Conservation (phyloP, 1,140 invertebrate species). For the Drosophila persimilis region DNA sequence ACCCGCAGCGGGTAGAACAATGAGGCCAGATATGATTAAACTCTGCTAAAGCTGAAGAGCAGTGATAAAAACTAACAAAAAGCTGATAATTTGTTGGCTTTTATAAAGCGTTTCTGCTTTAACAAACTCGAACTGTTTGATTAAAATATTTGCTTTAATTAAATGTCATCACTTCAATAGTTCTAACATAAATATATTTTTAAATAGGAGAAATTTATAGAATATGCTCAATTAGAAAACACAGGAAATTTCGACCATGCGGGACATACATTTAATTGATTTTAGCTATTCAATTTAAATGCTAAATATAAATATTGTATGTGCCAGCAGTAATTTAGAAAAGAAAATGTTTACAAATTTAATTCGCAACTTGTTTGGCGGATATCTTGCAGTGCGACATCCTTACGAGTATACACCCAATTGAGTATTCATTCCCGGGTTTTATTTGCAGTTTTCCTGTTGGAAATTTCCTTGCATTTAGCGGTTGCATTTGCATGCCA, state of each 20-base stretch:
- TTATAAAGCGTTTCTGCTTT: conserved; percentile 25
- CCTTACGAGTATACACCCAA: conserved; percentile 23
- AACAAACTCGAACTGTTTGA: conserved; percentile 10
- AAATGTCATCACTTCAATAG: not conserved
- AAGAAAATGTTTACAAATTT: too few species aligned
- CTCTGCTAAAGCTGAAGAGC: conserved; percentile 51
- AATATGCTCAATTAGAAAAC: too few species aligned
- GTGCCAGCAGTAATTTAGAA: too few species aligned
- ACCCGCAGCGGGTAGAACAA: conserved; percentile 53
- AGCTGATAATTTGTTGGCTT: conserved; percentile 44
- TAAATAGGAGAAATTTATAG: too few species aligned
- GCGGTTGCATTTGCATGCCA: conserved; percentile 54
- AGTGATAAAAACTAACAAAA: conserved; percentile 41
- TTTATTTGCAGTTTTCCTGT: conserved; percentile 62
- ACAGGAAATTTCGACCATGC: too few species aligned
- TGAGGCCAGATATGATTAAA: conserved; percentile 71
- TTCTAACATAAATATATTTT: too few species aligned
- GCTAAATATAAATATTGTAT: too few species aligned
- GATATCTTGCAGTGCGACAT: conserved; percentile 1
- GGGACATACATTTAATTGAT: too few species aligned
- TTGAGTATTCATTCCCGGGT: conserved; percentile 13
- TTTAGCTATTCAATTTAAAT: too few species aligned
- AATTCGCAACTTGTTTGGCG: too few species aligned
- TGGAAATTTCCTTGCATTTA: conserved; percentile 50
- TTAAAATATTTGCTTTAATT: conserved; percentile 1